Percentiles rank a stretch among this genome's conserved stretches.
Conservation (phyloP, 2,888 invertebrate species). For the Torymus aiolomorphi region DNA sequence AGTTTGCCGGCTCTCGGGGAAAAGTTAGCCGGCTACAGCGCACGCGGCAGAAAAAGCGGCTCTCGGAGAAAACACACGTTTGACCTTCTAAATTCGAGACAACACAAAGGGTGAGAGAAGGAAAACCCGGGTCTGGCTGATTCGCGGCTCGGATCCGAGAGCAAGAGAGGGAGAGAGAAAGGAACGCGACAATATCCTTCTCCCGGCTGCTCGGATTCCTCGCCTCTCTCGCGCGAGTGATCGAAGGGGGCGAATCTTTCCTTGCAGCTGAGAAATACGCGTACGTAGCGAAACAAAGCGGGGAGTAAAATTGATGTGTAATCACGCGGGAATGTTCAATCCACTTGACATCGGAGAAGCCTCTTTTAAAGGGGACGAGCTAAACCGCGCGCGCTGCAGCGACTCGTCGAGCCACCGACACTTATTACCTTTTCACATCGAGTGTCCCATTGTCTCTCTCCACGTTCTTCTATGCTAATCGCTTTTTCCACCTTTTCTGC, state of each 20-base stretch:
- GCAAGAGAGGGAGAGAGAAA: not conserved
- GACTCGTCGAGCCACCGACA: not conserved
- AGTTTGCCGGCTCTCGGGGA: not conserved
- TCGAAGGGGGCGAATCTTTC: no score
- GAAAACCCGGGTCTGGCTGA: not conserved
- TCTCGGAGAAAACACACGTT: not conserved
- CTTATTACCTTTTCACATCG: conserved; percentile 36
- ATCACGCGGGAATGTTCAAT: conserved; percentile 53
- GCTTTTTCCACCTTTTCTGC: not conserved
- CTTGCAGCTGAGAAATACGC: no score
- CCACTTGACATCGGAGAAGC: conserved; percentile 24
- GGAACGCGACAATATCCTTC: conserved; percentile 62
- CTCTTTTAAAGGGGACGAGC: conserved; percentile 30
- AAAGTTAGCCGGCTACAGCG: not conserved
- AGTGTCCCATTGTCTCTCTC: conserved; percentile 3
- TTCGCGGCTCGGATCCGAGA: not conserved
- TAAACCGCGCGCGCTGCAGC: conserved; percentile 1
- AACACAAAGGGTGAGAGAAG: not conserved
- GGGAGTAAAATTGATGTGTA: conserved; percentile 58
- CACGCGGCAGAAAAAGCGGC: not conserved
- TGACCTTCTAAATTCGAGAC: conserved; percentile 23
- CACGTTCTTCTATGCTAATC: conserved; percentile 23
- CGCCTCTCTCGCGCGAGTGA: not conserved
- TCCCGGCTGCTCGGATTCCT: not conserved
- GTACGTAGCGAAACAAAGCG: not conserved